Evolutionary conservation across 2,888 invertebrate genomes (phyloP).

Genomic region (Eubasilissa splendida): DNA sequence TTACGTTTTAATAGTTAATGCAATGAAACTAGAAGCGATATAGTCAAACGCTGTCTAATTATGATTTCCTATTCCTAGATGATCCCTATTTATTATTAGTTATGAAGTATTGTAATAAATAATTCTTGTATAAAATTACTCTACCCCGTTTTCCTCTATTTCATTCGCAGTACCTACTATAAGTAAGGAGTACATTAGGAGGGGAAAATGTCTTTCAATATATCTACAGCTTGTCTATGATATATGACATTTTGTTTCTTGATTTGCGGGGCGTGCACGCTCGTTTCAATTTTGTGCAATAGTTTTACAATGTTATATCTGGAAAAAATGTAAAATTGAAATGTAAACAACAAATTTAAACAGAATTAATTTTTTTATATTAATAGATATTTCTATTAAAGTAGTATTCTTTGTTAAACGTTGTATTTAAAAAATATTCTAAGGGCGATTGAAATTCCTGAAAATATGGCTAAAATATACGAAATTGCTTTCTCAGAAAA

Average conservation of each 20-base stretch:
- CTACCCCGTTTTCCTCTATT: too few relatives aligned
- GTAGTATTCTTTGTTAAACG: constrained; percentile 3
- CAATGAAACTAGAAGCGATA: too few relatives aligned
- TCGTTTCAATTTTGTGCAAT: constrained; percentile 6
- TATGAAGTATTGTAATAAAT: too few relatives aligned
- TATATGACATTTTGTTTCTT: constrained; percentile 18
- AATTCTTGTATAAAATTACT: too few relatives aligned
- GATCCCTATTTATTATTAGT: too few relatives aligned
- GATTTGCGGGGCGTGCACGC: constrained; percentile 2
- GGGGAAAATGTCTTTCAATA: too few relatives aligned
- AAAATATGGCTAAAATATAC: background rate
- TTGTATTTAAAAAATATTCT: background rate
- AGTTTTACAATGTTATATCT: background rate
- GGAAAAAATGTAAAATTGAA: constrained; percentile 1
- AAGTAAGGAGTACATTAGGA: too few relatives aligned
- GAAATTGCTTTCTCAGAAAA: background rate
- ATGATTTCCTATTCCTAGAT: too few relatives aligned
- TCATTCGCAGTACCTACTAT: too few relatives aligned
- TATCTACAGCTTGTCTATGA: background rate
- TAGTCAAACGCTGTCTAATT: too few relatives aligned
- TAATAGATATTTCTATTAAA: background rate
- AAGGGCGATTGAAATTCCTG: constrained; percentile 8
- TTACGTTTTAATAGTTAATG: too few relatives aligned
- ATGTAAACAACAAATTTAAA: background rate
- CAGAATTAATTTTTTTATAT: background rate